A percentile compares a stretch with the other conserved stretches of the same genome.
Evolutionary conservation across 2,113 vertebrate genomes (phyloP).

Genomic region (Tenebrosternarchus preto): DNA sequence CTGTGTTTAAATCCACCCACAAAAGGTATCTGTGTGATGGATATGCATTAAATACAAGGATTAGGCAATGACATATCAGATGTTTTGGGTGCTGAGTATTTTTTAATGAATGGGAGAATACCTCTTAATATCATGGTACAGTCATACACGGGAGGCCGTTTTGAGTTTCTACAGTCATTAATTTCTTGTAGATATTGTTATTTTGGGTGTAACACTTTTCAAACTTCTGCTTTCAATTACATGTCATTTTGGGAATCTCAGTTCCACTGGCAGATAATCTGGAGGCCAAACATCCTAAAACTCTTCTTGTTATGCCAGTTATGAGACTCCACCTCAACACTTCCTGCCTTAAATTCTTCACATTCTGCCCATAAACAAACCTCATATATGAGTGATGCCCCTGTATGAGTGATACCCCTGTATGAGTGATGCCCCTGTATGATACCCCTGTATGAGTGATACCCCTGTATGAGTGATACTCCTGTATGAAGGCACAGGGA

Average conservation of each 20-base stretch:
- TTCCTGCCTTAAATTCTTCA: neutral
- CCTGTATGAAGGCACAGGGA: too few relatives aligned
- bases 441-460: too few relatives aligned
- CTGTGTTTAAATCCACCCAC: neutral
- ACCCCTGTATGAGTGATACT: too few relatives aligned
- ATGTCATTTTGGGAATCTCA: slow-evolving; percentile 21
- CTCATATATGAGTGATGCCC: slow-evolving; percentile 26
- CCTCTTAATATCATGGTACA: slow-evolving; percentile 9
- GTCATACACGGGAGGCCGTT: slow-evolving; percentile 13
- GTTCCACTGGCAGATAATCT: slow-evolving; percentile 9
- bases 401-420: too few relatives aligned
- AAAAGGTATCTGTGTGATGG: neutral
- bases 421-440: too few relatives aligned
- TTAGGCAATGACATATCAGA: neutral
- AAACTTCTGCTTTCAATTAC: slow-evolving; percentile 12
- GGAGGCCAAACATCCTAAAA: neutral
- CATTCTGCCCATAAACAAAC: slow-evolving; percentile 11
- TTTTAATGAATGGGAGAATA: neutral
- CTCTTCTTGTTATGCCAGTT: slow-evolving; percentile 22
- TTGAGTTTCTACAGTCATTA: slow-evolving; percentile 6
- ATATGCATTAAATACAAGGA: neutral
- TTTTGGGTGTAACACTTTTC: slow-evolving; percentile 30
- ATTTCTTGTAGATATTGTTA: slow-evolving; percentile 11
- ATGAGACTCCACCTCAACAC: slow-evolving; percentile 11
- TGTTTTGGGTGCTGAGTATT: neutral